These are phyloP conservation scores for Anthophora plumipes DNA, from an alignment of 2,888 invertebrate genomes.

Conservation along the genomic window DNA sequence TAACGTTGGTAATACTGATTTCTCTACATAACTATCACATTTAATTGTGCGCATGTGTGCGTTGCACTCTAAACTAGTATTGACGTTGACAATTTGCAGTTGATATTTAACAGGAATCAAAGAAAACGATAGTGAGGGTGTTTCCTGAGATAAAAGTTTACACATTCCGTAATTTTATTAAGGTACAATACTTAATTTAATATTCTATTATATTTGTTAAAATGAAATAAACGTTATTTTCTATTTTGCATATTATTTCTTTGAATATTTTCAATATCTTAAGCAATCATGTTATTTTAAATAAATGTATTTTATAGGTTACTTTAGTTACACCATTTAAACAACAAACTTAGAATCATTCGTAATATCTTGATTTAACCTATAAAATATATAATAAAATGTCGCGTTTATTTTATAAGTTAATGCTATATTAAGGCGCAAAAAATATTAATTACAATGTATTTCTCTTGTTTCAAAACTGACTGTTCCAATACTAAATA, in stretches of 20 bases:
- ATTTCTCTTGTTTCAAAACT: neutral
- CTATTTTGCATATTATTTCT: neutral
- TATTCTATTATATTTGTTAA: constrained; percentile 1
- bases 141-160: constrained; percentile 38
- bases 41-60: constrained; percentile 61
- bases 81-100: constrained; percentile 72
- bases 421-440: neutral
- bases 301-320: constrained; percentile 42
- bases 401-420: neutral
- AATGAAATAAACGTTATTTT: constrained; percentile 7
- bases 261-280: neutral
- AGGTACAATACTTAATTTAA: constrained; percentile 22
- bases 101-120: constrained; percentile 61
- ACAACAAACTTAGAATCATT: neutral
- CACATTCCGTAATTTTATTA: constrained; percentile 37
- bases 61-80: constrained; percentile 56
- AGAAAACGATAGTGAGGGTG: constrained; percentile 46
- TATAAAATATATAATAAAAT: constrained; percentile 6
- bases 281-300: neutral
- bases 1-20: constrained; percentile 55
- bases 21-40: constrained; percentile 18
- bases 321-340: constrained; percentile 15
- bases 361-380: constrained; percentile 20
- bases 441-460: neutral
- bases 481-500: neutral